phyloP scores from a whole-genome alignment of 2,113 vertebrate species.

The Rhadina sibilatrix region DNA sequence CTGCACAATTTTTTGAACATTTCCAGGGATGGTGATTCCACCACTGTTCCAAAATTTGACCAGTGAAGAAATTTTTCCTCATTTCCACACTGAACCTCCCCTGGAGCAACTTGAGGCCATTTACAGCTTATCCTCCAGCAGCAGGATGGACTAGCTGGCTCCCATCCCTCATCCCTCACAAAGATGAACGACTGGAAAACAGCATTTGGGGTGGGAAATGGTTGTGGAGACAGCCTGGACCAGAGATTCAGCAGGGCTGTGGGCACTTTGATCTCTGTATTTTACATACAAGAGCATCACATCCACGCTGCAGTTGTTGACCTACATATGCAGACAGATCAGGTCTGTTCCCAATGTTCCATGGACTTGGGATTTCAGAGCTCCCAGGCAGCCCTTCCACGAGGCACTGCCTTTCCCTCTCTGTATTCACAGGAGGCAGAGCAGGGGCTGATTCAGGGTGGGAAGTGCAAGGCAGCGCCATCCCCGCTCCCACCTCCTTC shows the following conservation, averaged over 20 bases:
- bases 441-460: neutral
- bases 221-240: neutral
- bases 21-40: neutral
- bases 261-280: neutral
- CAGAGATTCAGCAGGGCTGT: neutral
- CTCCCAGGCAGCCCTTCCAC: neutral
- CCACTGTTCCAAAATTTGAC: neutral
- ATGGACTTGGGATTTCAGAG: neutral
- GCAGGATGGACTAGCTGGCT: neutral
- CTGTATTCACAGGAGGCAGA: neutral
- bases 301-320: neutral
- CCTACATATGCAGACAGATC: constrained; percentile 6
- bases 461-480: neutral
- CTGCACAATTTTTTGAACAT: neutral
- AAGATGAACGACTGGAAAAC: neutral
- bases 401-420: neutral
- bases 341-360: neutral
- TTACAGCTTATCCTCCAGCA: neutral
- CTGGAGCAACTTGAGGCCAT: neutral
- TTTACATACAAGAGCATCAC: neutral
- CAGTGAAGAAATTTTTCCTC: neutral
- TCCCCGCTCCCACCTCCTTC: neutral
- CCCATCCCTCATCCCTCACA: neutral
- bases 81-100: neutral
- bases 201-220: neutral